Percentiles rank a stretch among this genome's conserved stretches.
These are phyloP conservation scores for Micoletzkya japonica DNA, from an alignment of 2,888 invertebrate species.

Conservation along the genomic window DNA sequence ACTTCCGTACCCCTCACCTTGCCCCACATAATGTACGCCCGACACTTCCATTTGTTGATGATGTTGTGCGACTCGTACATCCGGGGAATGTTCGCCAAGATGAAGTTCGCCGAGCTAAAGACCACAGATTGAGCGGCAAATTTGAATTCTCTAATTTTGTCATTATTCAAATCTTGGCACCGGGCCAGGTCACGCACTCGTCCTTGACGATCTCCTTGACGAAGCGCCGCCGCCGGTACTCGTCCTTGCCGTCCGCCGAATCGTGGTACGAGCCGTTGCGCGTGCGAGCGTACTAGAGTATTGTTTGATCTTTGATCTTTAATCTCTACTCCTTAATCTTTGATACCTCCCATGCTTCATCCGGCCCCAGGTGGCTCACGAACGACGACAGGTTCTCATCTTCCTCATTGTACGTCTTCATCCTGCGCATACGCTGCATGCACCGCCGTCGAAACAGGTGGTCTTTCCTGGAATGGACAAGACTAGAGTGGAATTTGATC, in stretches of 20 bases:
- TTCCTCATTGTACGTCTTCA: constrained; percentile 18
- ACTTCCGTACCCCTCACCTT: constrained; percentile 29
- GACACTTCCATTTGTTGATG: constrained; percentile 39
- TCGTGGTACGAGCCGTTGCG: constrained; percentile 6
- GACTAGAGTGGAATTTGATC: no score
- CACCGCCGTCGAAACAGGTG: constrained; percentile 41
- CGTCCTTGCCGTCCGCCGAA: constrained; percentile 17
- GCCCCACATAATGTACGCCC: constrained; percentile 50
- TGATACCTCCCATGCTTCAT: constrained; percentile 34
- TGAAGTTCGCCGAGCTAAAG: no score
- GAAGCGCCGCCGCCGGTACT: constrained; percentile 23
- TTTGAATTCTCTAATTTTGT: no score
- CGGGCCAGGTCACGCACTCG: not conserved
- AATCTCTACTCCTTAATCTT: not conserved
- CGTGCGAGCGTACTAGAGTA: not conserved
- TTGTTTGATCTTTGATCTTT: not conserved
- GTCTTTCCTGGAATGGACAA: constrained; percentile 29
- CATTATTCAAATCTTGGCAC: no score
- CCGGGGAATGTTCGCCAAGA: constrained; percentile 35
- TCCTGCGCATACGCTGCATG: constrained; percentile 29
- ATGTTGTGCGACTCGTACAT: constrained; percentile 52
- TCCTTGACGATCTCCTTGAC: constrained; percentile 22
- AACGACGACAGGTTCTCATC: constrained; percentile 24
- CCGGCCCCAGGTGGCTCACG: constrained; percentile 13
- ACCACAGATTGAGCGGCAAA: no score